Conservation (phyloP, 2,113 vertebrate species). For the Myotis yumanensis region DNA sequence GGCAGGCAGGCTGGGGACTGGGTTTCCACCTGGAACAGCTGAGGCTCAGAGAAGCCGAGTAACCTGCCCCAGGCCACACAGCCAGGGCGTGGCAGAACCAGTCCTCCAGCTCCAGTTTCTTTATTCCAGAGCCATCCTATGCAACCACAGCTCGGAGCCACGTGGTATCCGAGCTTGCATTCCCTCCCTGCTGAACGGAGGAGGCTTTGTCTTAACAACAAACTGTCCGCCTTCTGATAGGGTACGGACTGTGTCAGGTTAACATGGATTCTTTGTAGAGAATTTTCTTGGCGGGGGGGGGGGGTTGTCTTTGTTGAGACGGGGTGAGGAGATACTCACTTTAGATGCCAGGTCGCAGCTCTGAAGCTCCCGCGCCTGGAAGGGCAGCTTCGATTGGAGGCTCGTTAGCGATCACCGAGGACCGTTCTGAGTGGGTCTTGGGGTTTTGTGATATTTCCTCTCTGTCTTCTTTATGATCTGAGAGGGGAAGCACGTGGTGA, state of each 20-base stretch:
- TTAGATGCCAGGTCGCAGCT: not conserved
- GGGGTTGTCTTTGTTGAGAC: not conserved
- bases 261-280: not conserved
- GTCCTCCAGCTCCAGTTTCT: not conserved
- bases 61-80: not conserved
- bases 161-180: not conserved
- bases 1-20: no score
- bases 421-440: not conserved
- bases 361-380: fast-evolving
- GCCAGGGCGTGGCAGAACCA: not conserved
- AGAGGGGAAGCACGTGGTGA: not conserved
- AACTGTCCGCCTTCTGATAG: fast-evolving
- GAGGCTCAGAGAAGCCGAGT: not conserved
- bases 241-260: not conserved
- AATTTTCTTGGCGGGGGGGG: not conserved
- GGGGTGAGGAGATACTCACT: not conserved
- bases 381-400: not conserved
- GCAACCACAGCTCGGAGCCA: fast-evolving
- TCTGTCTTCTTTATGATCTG: not conserved
- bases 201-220: not conserved
- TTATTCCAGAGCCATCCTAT: not conserved
- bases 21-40: not conserved
- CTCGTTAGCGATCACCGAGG: not conserved
- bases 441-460: not conserved
- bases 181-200: not conserved